Base-by-base conservation (phyloP, 2,888 invertebrate genomes). In the Brachyopa scutellaris region DNA sequence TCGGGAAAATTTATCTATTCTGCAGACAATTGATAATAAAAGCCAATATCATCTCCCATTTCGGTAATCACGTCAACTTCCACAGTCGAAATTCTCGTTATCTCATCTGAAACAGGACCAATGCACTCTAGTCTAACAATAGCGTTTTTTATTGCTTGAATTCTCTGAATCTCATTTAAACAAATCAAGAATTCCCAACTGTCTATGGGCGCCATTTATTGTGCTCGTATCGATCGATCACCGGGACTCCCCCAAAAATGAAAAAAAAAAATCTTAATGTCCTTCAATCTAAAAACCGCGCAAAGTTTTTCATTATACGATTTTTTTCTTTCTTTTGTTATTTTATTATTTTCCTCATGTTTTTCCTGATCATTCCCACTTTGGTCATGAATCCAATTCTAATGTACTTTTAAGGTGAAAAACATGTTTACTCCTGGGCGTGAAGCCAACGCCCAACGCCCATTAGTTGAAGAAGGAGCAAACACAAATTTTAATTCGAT, bases 401-500 rank as follows among this genome's bases (percentile, higher is more conserved):
- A 45, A 59, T 45, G 45, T 31, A 11, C 15, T 31, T 31, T 31
- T 42, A 59, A 45, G 29, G 42, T 45, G 59, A 9, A 57, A 26
- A 57, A 57, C 40, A 57, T 57, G 57, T 57, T 57, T 31, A 42
- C 59, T 59, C 26, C n/a, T 15, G n/a, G 31, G 8, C 26, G 59
- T n/a, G n/a, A n/a, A n/a, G n/a, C n/a, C n/a, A n/a, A n/a, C n/a
- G n/a, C n/a, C 23, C 26, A 2, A 29, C 42, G 42, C 42, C 42
- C 42, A 59, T 59, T 59, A 59, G 57, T 26, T 40, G 31, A 17
- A 11, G 29, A 45, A 45, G 23, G 26, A n/a, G 0, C 1, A 15
- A 23, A 36, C 2, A 26, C 40, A 62, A 62, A 49, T 36, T 62
- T 49, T 62, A 45, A 62, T 61, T 61, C 45, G 23, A 61, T 45